A percentile compares a stretch with the other conserved stretches of the same genome.
These are phyloP conservation scores for Pteronotus mesoamericanus DNA, from an alignment of 2,797 vertebrate species.

Conservation along the genomic window DNA sequence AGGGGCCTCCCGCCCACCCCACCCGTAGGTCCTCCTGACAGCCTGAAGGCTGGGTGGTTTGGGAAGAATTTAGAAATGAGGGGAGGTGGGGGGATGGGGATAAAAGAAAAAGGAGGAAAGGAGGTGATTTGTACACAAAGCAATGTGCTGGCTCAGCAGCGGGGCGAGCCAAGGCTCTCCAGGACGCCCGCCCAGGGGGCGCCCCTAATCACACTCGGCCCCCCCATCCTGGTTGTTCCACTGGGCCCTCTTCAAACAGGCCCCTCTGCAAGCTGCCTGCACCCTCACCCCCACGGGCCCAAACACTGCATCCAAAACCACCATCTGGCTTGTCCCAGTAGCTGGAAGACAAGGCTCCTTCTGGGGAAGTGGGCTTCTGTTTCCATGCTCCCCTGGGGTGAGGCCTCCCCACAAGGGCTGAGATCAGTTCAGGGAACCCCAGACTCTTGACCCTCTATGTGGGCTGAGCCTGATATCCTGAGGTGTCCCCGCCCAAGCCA, in stretches of 20 bases:
- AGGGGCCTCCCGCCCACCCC: neutral
- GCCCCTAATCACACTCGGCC: neutral
- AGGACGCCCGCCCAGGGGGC: conserved; percentile 48
- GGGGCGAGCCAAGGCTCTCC: conserved; percentile 30
- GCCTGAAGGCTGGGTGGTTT: conserved; percentile 16
- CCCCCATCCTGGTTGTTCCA: neutral
- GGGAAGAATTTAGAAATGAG: conserved; percentile 56
- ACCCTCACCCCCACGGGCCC: neutral
- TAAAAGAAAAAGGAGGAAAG: neutral
- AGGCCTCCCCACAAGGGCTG: neutral
- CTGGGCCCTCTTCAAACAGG: neutral
- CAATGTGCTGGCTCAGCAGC: conserved; percentile 71
- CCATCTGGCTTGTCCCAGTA: neutral
- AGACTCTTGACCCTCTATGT: neutral
- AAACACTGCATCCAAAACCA: neutral
- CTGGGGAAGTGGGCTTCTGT: neutral
- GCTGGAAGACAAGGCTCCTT: neutral
- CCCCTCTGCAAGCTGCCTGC: neutral
- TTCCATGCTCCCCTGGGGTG: neutral
- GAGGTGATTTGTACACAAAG: conserved; percentile 68
- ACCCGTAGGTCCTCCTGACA: neutral
- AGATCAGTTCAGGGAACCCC: neutral
- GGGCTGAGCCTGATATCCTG: neutral
- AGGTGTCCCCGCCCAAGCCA: neutral
- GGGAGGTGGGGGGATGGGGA: conserved; percentile 33